phyloP scores from a whole-genome alignment of 2,797 vertebrate species.

The Sebastiscus tertius region DNA sequence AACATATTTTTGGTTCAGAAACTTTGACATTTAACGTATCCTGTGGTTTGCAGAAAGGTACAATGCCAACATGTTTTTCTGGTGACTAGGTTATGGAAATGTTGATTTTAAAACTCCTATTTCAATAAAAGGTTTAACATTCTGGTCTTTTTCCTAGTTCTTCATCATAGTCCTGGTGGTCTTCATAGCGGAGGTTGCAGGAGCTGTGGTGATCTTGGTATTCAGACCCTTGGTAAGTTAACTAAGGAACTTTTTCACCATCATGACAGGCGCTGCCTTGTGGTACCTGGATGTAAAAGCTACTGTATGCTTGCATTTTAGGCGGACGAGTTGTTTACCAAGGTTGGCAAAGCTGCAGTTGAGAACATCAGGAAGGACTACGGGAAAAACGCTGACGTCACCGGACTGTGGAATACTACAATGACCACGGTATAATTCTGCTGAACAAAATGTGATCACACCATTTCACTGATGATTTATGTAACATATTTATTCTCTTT shows the following conservation, averaged over 20 bases:
- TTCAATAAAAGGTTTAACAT: not conserved
- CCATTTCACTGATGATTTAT: not conserved
- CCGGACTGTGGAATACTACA: slow-evolving; percentile 80
- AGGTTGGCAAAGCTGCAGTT: slow-evolving; percentile 65
- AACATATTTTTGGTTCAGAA: not conserved
- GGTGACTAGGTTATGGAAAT: not conserved
- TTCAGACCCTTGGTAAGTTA: slow-evolving; percentile 84
- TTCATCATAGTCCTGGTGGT: slow-evolving; percentile 85
- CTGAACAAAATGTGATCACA: not conserved
- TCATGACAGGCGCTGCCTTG: not conserved
- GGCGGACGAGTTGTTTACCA: slow-evolving; percentile 70
- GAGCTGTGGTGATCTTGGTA: slow-evolving; percentile 83
- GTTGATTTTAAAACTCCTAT: not conserved
- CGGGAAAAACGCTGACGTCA: slow-evolving; percentile 71
- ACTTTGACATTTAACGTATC: not conserved
- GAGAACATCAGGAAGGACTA: slow-evolving; percentile 72
- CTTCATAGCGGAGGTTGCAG: slow-evolving; percentile 85
- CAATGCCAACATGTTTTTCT: not conserved
- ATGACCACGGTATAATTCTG: slow-evolving; percentile 77
- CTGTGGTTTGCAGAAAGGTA: not conserved
- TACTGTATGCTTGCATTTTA: slow-evolving; percentile 43
- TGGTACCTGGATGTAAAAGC: not conserved
- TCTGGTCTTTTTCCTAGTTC: slow-evolving; percentile 75
- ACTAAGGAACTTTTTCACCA: not conserved
- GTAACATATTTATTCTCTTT: not conserved